Evolutionary conservation across 2,888 invertebrate species (phyloP), one percentile per base, ranked within the genome.

Genomic region (Lysandra coridon): DNA sequence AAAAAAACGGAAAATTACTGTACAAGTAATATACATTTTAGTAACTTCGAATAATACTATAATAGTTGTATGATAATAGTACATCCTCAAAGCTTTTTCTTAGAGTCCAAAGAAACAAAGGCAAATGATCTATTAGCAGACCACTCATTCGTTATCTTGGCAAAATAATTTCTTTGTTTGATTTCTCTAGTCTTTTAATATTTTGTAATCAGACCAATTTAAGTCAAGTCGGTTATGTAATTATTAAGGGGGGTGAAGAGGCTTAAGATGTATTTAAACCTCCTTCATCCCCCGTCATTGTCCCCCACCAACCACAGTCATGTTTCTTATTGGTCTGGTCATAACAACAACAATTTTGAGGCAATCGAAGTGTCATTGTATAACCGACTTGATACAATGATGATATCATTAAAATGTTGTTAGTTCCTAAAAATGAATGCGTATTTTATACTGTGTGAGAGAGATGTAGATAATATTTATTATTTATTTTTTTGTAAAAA

Each of bases 401-500:
- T 64, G 10, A 30, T 64, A 64, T 64, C 30, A 64, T 64, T 40
- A 76, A 44, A 82, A 62, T 81, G 78, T 80, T 78, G 80, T 83
- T 82, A 82, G 84, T 82, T 83, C 82, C 83, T 85, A 83, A 83
- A 82, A 79, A 81, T 85, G 4, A 64, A 4, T 82, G 81, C 81
- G 83, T 81, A 82, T 82, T 83, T 83, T 83, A 82, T 84, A 83
- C 80, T 81, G 81, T 74, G 83, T n/a, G 44, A 49, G 23, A 44
- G n/a, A 80, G 82, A 81, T 80, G 81, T 76, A 12, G 33, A 80
- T 81, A 77, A 78, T 76, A 79, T 44, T 80, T 73, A 73, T 30
- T 30, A 64, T 64, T 64, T 64, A 64, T 30, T 12, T 64, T 64
- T 64, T 64, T 64, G 30, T 30, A 30, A 64, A 80, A 81, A 73